A percentile compares a stretch with the other conserved stretches of the same genome.
Conservation (phyloP, 2,888 invertebrate species). For the Agriopis aurantiaria region DNA sequence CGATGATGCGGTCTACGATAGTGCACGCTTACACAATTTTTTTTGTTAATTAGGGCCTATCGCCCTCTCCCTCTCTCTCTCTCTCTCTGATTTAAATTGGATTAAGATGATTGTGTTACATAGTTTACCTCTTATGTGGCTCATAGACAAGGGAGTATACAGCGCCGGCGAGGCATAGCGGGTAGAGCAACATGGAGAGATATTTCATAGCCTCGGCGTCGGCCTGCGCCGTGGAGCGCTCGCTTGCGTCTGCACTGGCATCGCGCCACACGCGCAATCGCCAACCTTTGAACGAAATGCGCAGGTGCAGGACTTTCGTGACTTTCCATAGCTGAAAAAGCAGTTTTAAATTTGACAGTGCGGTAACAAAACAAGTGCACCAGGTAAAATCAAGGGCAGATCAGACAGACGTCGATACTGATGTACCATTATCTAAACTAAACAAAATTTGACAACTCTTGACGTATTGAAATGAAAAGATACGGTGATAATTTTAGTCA, state of each 20-base stretch:
- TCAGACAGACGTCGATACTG: no score
- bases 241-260: constrained; percentile 85
- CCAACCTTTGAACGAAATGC: constrained; percentile 79
- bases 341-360: neutral
- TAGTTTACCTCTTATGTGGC: constrained; percentile 94
- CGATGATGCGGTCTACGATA: no score
- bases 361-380: no score
- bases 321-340: constrained; percentile 95
- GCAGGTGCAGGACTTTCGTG: constrained; percentile 95
- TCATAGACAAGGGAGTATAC: constrained; percentile 96
- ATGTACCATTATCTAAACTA: no score
- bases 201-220: constrained; percentile 98
- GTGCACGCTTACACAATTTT: no score
- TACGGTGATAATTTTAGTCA: no score
- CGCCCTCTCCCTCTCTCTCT: no score
- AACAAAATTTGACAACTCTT: no score
- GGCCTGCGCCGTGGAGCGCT: constrained; percentile 93
- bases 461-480: no score
- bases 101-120: neutral
- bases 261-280: constrained; percentile 65
- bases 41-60: no score
- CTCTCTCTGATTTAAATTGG: no score
- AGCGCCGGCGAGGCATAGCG: constrained; percentile 95
- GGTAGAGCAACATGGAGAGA: constrained; percentile 95
- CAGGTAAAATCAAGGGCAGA: neutral